A percentile compares a stretch with the other conserved stretches of the same genome.
These are phyloP conservation scores for Nycticryphes semicollaris DNA, from an alignment of 2,113 vertebrate species.

Conservation along the genomic window DNA sequence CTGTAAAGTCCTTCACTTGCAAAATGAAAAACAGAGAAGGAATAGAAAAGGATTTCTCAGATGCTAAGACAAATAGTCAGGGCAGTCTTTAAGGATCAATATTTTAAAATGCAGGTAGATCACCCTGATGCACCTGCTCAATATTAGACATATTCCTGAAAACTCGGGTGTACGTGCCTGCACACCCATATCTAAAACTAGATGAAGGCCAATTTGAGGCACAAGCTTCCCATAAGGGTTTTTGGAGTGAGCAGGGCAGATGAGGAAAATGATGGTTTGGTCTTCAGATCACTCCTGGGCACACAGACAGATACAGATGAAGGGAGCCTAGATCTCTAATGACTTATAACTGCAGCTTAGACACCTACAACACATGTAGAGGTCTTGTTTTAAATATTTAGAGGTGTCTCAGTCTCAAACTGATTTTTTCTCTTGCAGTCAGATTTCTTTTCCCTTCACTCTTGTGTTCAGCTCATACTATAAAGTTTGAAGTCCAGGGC, in stretches of 20 bases:
- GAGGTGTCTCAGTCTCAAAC: not conserved
- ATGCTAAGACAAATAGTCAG: not conserved
- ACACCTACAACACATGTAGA: not conserved
- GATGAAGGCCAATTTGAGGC: not conserved
- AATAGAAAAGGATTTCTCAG: not conserved
- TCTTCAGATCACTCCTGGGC: not conserved
- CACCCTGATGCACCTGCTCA: not conserved
- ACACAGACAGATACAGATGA: not conserved
- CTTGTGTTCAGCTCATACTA: not conserved
- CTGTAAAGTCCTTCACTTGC: not conserved
- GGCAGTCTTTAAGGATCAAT: not conserved
- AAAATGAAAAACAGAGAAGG: not conserved
- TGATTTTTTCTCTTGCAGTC: not conserved
- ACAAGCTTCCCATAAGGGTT: not conserved
- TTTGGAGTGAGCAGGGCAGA: not conserved
- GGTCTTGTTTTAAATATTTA: not conserved
- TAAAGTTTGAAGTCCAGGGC: not conserved
- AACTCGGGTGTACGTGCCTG: not conserved
- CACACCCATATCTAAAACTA: not conserved
- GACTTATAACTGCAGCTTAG: not conserved
- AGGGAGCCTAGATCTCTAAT: not conserved
- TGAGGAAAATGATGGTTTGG: accelerated
- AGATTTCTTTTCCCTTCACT: not conserved
- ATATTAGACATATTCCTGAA: not conserved
- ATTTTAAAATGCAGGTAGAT: not conserved